Evolutionary conservation across 2,888 invertebrate genomes (phyloP).

Genomic region (Xestia sexstrigata): DNA sequence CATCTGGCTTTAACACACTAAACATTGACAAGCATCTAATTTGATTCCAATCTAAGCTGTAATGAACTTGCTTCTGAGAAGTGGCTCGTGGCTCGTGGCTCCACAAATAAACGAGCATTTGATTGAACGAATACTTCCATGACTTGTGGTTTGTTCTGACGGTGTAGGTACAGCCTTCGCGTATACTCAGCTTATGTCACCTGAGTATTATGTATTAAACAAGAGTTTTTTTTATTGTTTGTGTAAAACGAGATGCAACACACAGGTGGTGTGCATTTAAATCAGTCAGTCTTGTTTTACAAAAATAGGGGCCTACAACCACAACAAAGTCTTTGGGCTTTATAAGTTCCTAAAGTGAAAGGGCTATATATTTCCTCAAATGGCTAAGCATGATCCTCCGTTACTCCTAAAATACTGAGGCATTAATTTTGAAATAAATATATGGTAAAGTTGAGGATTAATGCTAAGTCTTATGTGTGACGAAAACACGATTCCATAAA

Average conservation of each 20-base stretch:
- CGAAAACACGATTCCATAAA: too few species aligned
- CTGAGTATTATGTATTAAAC: neutral
- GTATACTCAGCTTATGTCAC: conserved; percentile 48
- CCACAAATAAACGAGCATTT: conserved; percentile 63
- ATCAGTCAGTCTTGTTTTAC: neutral
- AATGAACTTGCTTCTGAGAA: conserved; percentile 59
- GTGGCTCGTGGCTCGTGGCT: conserved; percentile 44
- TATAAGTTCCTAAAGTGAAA: neutral
- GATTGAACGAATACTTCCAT: conserved; percentile 69
- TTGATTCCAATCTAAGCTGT: conserved; percentile 63
- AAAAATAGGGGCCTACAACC: neutral
- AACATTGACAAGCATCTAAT: conserved; percentile 55
- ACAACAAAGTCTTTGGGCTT: neutral
- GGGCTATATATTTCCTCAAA: too few species aligned
- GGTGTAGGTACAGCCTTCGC: conserved; percentile 1
- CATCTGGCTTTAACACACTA: neutral
- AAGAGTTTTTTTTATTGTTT: neutral
- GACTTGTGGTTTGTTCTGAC: conserved; percentile 69
- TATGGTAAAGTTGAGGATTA: too few species aligned
- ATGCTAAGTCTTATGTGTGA: too few species aligned
- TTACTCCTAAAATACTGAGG: too few species aligned
- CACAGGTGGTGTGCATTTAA: neutral
- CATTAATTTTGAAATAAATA: too few species aligned
- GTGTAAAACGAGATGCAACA: neutral
- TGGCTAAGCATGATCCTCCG: too few species aligned